Base-by-base conservation (phyloP, 2,113 vertebrate species). In the Felis catus region DNA sequence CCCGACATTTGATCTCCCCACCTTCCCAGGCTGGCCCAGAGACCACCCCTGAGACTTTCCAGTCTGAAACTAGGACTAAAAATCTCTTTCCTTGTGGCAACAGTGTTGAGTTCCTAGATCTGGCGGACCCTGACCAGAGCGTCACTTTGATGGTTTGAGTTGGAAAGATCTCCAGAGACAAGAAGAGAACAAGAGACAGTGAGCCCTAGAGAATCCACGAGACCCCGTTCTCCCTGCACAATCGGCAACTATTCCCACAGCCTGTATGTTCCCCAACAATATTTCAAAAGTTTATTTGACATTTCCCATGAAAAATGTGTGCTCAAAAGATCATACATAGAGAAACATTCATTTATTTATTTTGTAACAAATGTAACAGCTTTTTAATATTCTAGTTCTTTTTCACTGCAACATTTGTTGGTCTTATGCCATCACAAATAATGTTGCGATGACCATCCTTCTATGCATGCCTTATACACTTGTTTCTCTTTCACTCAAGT, bases 231-330 rank as follows among this genome's bases (percentile, higher is more conserved):
- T 92, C 21, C 29, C 15, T 70, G 39, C 11, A 36, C 11, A 25
- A 12, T 58, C 55, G 4, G 25, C 33, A 63, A 83, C 13, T 83
- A 36, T 63, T 95, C 45, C 31, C 63, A 87, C 9, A 90, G 68
- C 21, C 10, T 51, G 68, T 18, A 13, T 58, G 3, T 41, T 76
- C 78, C 33, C n/a, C 65, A 58, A 39, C 55, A 85, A 68, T 82
- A 89, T 21, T 92, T 41, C 82, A 78, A 90, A 96, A 83, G n/a
- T 89, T 41, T 48, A 33, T 78, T 93, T 89, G 45, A 79, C 33
- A 48, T 83, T 89, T 93, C 33, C 48, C 15, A 36, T 45, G 41
- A 91, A 95, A 65, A 65, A 36, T n/a, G n/a, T 85, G 78, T 89
- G 48, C n/a, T 63, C n/a, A 73, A 93, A 81, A 70, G 73, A 91